A percentile compares a stretch with the other conserved stretches of the same genome.
Evolutionary conservation across 2,113 vertebrate species (phyloP).

Genomic region (Mastomys natalensis): DNA sequence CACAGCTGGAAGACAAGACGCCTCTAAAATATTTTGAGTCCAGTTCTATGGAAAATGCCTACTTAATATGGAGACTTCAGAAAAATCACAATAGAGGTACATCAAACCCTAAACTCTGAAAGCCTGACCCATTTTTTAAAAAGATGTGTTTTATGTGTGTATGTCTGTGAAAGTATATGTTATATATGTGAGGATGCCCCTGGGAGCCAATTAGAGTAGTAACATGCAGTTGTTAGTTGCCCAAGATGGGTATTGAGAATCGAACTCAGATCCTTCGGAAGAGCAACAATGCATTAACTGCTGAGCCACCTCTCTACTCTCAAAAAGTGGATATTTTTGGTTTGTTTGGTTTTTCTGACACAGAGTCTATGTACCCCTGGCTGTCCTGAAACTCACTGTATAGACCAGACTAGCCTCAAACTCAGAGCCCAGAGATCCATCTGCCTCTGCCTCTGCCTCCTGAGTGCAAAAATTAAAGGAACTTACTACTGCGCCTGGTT

Average conservation of each 20-base stretch:
- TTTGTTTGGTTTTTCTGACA: background rate
- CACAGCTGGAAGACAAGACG: background rate
- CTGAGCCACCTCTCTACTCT: background rate
- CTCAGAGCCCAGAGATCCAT: background rate
- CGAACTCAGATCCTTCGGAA: background rate
- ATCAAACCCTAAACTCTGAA: background rate
- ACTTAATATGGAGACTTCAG: background rate
- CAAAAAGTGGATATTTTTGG: background rate
- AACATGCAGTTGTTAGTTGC: background rate
- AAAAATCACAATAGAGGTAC: slow-evolving; percentile 11
- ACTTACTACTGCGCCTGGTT: background rate
- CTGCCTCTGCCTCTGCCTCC: background rate
- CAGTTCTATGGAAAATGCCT: background rate
- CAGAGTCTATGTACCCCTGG: background rate
- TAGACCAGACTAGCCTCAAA: background rate
- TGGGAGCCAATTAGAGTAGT: background rate
- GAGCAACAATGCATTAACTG: background rate
- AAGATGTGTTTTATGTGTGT: background rate
- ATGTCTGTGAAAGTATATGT: background rate
- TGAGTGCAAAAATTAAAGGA: background rate
- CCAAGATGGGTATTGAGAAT: background rate
- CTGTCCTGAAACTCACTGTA: background rate
- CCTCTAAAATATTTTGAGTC: background rate
- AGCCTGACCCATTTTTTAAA: background rate
- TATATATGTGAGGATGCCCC: background rate